phyloP scores from a whole-genome alignment of 1,140 invertebrate genomes.

The Lamellibrachia luymesi region DNA sequence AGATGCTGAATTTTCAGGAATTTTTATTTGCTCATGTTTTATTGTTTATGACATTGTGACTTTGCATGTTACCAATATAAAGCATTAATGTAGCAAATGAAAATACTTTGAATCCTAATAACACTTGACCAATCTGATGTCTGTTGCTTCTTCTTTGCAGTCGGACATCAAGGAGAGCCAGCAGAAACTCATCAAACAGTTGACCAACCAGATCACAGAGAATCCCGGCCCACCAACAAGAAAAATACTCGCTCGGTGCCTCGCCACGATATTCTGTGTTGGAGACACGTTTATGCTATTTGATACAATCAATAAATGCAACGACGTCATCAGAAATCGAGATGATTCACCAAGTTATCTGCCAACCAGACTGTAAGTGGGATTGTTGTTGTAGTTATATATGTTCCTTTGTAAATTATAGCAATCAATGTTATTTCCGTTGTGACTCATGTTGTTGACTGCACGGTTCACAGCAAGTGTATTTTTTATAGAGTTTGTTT shows the following conservation, averaged over 20 bases:
- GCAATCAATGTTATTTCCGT: neutral
- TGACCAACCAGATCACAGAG: conserved; percentile 84
- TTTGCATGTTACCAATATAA: neutral
- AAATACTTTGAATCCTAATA: neutral
- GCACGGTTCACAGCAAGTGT: no score
- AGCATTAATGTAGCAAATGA: neutral
- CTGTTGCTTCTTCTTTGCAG: conserved; percentile 61
- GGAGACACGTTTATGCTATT: conserved; percentile 96
- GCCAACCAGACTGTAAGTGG: conserved; percentile 89
- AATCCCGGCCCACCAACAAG: conserved; percentile 87
- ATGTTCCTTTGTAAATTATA: neutral
- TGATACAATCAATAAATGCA: conserved; percentile 96
- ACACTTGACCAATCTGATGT: neutral
- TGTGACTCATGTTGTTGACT: neutral
- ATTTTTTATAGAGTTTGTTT: no score
- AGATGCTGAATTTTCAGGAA: neutral
- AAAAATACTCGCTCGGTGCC: conserved; percentile 84
- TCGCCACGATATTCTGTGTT: conserved; percentile 93
- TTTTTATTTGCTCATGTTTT: neutral
- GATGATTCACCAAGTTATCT: conserved; percentile 95
- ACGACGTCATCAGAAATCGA: conserved; percentile 94
- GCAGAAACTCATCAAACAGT: conserved; percentile 90
- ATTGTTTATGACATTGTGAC: neutral
- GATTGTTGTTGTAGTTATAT: neutral
- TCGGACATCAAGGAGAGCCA: conserved; percentile 95